phyloP scores from a whole-genome alignment of 2,797 vertebrate genomes.

The Sebastiscus tertius region DNA sequence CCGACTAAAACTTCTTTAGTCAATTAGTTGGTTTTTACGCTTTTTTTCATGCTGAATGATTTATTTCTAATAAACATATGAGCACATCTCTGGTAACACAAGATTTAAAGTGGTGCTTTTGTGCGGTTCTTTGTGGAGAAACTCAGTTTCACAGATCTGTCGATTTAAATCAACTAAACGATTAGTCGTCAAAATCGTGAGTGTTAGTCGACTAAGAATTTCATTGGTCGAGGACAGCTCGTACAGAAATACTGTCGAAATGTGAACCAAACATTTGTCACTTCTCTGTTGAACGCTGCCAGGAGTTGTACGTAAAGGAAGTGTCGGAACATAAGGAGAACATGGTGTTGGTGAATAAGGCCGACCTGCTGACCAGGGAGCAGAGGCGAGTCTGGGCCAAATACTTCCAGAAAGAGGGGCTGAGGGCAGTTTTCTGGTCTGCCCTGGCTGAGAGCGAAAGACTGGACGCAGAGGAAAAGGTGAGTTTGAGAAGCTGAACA shows the following conservation, averaged over 20 bases:
- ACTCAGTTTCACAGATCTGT: no score
- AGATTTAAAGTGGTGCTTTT: no score
- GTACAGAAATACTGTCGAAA: neutral
- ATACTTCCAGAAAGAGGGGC: constrained; percentile 89
- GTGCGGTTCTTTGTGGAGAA: no score
- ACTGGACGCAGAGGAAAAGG: constrained; percentile 85
- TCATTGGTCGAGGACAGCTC: no score
- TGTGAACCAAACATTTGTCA: neutral
- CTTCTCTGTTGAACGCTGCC: constrained; percentile 29
- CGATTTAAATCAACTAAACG: no score
- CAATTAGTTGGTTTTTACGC: no score
- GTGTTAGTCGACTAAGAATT: neutral
- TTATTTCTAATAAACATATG: no score
- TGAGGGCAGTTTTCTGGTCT: constrained; percentile 96
- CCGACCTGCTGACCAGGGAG: constrained; percentile 89
- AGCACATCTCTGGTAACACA: no score
- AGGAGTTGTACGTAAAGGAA: constrained; percentile 94
- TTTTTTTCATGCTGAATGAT: no score
- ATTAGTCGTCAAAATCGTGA: no score
- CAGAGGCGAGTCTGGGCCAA: constrained; percentile 90
- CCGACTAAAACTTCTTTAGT: no score
- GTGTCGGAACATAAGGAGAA: constrained; percentile 90
- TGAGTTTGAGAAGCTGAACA: constrained; percentile 57
- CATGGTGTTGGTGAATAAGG: constrained; percentile 95
- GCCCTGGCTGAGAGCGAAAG: constrained; percentile 87